Conservation (phyloP, 2,888 invertebrate species). For the Lamellibrachia satsuma region DNA sequence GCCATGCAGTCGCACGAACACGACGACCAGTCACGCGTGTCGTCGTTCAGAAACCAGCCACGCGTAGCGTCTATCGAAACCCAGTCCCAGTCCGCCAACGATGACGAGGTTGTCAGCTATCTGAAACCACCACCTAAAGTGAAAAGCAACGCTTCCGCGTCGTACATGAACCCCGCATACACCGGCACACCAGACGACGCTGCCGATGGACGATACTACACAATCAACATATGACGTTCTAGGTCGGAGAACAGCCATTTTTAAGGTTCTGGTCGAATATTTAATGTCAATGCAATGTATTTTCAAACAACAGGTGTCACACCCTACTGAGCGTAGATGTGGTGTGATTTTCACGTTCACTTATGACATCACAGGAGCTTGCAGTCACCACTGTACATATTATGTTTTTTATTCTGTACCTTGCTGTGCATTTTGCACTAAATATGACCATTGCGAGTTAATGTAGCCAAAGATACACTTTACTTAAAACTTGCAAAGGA, state of each 20-base stretch:
- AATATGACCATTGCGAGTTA: no score
- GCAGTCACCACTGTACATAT: no score
- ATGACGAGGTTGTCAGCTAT: not conserved
- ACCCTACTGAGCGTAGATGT: not conserved
- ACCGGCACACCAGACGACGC: not conserved
- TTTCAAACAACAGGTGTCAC: not conserved
- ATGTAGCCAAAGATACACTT: no score
- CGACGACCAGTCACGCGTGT: not conserved
- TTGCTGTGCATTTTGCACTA: no score
- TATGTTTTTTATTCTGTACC: no score
- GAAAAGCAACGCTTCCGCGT: not conserved
- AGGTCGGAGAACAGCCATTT: not conserved
- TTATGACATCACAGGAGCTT: no score
- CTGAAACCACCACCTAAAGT: not conserved
- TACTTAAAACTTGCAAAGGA: no score
- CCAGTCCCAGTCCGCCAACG: not conserved
- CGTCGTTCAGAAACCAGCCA: not conserved
- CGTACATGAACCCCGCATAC: not conserved
- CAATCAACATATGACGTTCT: constrained; percentile 2
- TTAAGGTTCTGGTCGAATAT: not conserved
- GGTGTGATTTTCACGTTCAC: not conserved
- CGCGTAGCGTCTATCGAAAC: not conserved
- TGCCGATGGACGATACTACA: not conserved
- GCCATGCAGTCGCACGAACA: not conserved
- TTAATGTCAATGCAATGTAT: not conserved